phyloP scores from a whole-genome alignment of 1,140 invertebrate genomes.

The Drosophila punjabiensis region DNA sequence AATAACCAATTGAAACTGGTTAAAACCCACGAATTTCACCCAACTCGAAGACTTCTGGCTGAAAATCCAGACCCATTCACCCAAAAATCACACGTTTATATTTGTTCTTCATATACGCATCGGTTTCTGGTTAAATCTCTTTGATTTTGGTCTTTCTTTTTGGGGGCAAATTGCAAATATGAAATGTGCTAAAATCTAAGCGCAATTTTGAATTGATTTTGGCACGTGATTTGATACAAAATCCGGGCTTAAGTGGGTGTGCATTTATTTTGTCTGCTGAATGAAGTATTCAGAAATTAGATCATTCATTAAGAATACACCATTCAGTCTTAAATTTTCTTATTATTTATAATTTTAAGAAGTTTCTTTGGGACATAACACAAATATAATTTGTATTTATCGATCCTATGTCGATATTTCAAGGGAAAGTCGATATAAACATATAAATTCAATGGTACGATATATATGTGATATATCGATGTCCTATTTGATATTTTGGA shows the following conservation, averaged over 20 bases:
- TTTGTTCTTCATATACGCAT: constrained; percentile 14
- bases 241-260: constrained; percentile 8
- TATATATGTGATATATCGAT: too few species aligned
- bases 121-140: constrained; percentile 3
- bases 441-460: too few species aligned
- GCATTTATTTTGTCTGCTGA: background rate
- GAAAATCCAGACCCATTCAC: constrained; percentile 5
- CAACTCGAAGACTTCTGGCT: constrained; percentile 52
- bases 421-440: too few species aligned
- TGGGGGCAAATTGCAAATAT: constrained; percentile 24
- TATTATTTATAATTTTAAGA: background rate
- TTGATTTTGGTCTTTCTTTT: constrained; percentile 19
- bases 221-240: constrained; percentile 22
- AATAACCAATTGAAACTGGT: constrained; percentile 84
- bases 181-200: constrained; percentile 70
- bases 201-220: background rate
- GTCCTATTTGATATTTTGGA: too few species aligned
- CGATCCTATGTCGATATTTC: too few species aligned
- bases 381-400: too few species aligned
- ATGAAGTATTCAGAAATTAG: background rate
- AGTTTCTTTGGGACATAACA: too few species aligned
- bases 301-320: background rate
- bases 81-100: constrained; percentile 35
- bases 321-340: background rate
- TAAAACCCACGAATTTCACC: constrained; percentile 51